Base-by-base conservation (phyloP, 2,888 invertebrate species). In the Nomada goodeniana region DNA sequence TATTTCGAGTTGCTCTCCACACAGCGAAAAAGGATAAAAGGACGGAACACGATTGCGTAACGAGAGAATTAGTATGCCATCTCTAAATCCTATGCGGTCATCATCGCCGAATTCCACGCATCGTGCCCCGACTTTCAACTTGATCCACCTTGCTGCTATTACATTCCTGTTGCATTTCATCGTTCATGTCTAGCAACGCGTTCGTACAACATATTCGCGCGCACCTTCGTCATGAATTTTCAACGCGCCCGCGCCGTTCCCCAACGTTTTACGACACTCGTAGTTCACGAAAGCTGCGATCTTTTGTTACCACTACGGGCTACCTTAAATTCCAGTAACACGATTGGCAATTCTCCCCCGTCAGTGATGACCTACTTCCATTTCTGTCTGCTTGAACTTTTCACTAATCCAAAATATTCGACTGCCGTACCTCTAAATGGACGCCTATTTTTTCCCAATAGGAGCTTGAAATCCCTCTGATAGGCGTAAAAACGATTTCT, bases 41-140 rank as follows among this genome's bases (percentile, higher is more conserved):
- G 59, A 75, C 57, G 68, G 71, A 65, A 61, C 75, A 80, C 72
- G 80, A 81, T 7, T 36, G 7, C 36, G 36, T 36, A 0, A 7
- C 36, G 36, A 36, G 36, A 36, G 7, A 7, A 90, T 91, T 91
- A 91, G 89, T 91, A 91, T 90, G 89, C 91, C 88, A 83, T 84
- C 88, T 85, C 84, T 86, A 85, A 86, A 86, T 78, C 86, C 73
- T 73, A 82, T 86, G 88, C 88, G 88, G 90, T 91, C 90, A 91
- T 91, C 87, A 90, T 91, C 90, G 86, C 83, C 86, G 86, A 90
- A 90, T 91, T 91, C 88, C 83, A 86, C 84, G 84, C 87, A 77
- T 85, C 90, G 90, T 90, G 89, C 87, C 82, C 77, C 74, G 91
- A 90, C 90, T 91, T 75, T 75, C 85, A 90, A 91, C 83, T 80